phyloP scores from a whole-genome alignment of 2,797 vertebrate species.

The Mormyrus proboscirostris region DNA sequence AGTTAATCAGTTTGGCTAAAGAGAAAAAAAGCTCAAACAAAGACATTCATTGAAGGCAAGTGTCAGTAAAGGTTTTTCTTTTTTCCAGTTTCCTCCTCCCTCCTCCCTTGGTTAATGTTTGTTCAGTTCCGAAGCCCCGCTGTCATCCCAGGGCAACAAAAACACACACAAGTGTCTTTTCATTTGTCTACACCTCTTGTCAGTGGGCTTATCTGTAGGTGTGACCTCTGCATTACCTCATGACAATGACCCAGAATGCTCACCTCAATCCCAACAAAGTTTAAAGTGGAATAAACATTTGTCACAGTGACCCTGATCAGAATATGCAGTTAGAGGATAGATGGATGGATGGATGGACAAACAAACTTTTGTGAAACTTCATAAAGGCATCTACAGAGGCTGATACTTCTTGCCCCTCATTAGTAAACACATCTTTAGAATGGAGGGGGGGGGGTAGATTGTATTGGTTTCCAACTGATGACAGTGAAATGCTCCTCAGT shows the following conservation, averaged over 20 bases:
- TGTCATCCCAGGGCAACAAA: neutral
- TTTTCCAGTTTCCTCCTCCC: neutral
- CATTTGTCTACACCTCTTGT: neutral
- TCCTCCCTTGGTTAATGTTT: slow-evolving; percentile 4
- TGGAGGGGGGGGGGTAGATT: neutral
- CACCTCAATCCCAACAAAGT: neutral
- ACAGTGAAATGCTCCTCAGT: neutral
- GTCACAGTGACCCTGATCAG: neutral
- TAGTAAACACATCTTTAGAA: neutral
- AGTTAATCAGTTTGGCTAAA: neutral
- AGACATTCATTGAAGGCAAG: neutral
- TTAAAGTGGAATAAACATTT: neutral
- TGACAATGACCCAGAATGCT: slow-evolving; percentile 3
- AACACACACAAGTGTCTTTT: neutral
- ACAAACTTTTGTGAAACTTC: neutral
- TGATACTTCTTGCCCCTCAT: neutral
- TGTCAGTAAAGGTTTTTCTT: neutral
- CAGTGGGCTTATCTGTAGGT: neutral
- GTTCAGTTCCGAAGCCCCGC: neutral
- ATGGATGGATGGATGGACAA: neutral
- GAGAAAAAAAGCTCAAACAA: neutral
- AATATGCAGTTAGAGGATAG: neutral
- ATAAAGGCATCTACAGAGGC: neutral
- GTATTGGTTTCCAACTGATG: neutral
- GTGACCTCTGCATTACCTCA: neutral